A percentile compares a stretch with the other conserved stretches of the same genome.
These are phyloP conservation scores for Druon quercuslanigerum DNA, from an alignment of 1,140 invertebrate species.

Conservation along the genomic window DNA sequence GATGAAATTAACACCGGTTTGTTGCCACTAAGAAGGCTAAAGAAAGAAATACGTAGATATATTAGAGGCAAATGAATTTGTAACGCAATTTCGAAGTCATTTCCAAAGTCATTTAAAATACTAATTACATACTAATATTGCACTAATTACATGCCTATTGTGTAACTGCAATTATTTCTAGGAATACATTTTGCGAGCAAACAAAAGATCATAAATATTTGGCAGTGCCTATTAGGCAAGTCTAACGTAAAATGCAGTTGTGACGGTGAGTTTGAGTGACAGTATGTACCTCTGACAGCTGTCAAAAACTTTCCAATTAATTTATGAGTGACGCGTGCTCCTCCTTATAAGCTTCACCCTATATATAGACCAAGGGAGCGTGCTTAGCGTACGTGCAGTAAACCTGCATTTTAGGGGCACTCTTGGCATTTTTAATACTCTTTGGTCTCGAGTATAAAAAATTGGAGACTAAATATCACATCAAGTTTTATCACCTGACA, in stretches of 20 bases:
- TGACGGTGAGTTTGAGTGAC: constrained; percentile 30
- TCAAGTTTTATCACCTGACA: too few relatives aligned
- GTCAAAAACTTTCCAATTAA: constrained; percentile 63
- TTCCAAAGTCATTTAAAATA: not conserved
- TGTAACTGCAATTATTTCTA: not conserved
- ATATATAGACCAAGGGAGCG: constrained; percentile 48
- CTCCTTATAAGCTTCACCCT: constrained; percentile 50
- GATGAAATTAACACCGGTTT: constrained; percentile 36
- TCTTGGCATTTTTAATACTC: constrained; percentile 31
- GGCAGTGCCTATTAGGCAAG: constrained; percentile 3
- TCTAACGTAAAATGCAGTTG: not conserved
- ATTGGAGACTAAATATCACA: too few relatives aligned
- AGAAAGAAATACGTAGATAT: too few relatives aligned
- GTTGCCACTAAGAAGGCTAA: too few relatives aligned
- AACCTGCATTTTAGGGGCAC: constrained; percentile 41
- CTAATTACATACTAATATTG: not conserved
- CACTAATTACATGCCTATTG: not conserved
- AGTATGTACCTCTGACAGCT: constrained; percentile 40
- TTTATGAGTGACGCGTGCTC: constrained; percentile 66
- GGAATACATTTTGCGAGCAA: not conserved
- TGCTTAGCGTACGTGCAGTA: constrained; percentile 37
- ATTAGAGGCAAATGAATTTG: constrained; percentile 36
- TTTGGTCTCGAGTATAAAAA: too few relatives aligned
- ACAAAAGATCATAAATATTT: not conserved
- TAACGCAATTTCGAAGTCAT: constrained; percentile 16